These are phyloP conservation scores for Cremastobaeus sp. DNA, from an alignment of 2,888 invertebrate species.

Conservation along the genomic window DNA sequence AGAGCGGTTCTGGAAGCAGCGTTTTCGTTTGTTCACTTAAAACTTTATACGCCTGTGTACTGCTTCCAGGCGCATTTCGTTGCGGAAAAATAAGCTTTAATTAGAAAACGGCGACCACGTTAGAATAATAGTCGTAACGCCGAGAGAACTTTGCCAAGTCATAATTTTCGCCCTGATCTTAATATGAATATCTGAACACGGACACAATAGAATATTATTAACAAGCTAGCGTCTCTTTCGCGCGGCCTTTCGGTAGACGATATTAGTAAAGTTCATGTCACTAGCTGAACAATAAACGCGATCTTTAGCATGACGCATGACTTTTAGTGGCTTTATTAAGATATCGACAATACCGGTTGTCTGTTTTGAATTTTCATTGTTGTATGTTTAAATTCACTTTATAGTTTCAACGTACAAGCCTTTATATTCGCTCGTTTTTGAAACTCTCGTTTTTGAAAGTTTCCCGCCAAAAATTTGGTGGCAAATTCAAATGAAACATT, in stretches of 20 bases:
- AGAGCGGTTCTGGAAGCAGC: no score
- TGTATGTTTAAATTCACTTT: no score
- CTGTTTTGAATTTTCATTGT: no score
- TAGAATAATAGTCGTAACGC: conserved; percentile 9
- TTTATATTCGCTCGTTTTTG: no score
- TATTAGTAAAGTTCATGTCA: conserved; percentile 58
- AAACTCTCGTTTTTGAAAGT: conserved; percentile 1
- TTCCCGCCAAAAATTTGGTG: no score
- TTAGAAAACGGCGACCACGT: neutral
- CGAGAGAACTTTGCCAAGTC: conserved; percentile 2
- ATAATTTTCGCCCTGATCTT: conserved; percentile 15
- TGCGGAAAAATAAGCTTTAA: no score
- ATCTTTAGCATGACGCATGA: conserved; percentile 43
- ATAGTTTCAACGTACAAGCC: no score
- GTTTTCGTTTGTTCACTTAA: no score
- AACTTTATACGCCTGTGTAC: no score
- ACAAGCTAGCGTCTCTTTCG: conserved; percentile 21
- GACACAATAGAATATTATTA: conserved; percentile 44
- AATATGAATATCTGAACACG: conserved; percentile 22
- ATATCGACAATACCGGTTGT: conserved; percentile 5
- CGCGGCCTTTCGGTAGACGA: conserved; percentile 20
- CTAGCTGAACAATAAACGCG: conserved; percentile 32
- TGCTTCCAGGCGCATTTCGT: no score
- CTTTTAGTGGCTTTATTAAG: conserved; percentile 43
- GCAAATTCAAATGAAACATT: no score